Evolutionary conservation across 2,113 vertebrate species (phyloP).

Genomic region (Chaenocephalus aceratus): DNA sequence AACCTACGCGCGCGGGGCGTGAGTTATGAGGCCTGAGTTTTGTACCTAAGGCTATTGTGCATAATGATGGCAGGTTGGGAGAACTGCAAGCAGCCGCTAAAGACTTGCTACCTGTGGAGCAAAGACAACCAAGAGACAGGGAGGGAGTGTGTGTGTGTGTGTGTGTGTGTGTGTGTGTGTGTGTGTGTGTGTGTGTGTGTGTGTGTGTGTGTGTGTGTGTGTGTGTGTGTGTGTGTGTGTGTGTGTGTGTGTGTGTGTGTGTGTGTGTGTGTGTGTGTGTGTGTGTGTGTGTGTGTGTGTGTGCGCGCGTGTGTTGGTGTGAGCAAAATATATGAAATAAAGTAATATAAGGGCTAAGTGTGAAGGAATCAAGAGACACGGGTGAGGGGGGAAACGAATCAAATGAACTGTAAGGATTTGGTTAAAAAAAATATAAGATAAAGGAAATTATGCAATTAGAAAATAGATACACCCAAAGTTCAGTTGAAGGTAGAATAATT

Average conservation of each 20-base stretch:
- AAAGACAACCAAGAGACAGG: constrained; percentile 72
- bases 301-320: constrained; percentile 20
- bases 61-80: constrained; percentile 84
- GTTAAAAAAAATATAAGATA: neutral
- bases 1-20: constrained; percentile 83
- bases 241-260: constrained; percentile 7
- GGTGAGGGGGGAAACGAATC: constrained; percentile 31
- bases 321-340: constrained; percentile 42
- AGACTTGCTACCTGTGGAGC: constrained; percentile 85
- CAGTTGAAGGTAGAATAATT: neutral
- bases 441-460: constrained; percentile 1
- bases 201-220: constrained; percentile 1
- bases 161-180: constrained; percentile 12
- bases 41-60: constrained; percentile 92
- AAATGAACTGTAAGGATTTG: constrained; percentile 11
- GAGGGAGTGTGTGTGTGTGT: constrained; percentile 2
- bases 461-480: constrained; percentile 2
- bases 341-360: constrained; percentile 39
- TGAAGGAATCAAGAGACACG: constrained; percentile 27
- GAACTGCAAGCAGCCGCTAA: constrained; percentile 81
- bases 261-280: neutral
- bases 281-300: constrained; percentile 5
- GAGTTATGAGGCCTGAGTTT: constrained; percentile 92
- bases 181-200: neutral
- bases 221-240: constrained; percentile 8